Evolutionary conservation across 1,140 invertebrate species (phyloP), one percentile per base, ranked within the genome.

Genomic region (Neodiprion lecontei): DNA sequence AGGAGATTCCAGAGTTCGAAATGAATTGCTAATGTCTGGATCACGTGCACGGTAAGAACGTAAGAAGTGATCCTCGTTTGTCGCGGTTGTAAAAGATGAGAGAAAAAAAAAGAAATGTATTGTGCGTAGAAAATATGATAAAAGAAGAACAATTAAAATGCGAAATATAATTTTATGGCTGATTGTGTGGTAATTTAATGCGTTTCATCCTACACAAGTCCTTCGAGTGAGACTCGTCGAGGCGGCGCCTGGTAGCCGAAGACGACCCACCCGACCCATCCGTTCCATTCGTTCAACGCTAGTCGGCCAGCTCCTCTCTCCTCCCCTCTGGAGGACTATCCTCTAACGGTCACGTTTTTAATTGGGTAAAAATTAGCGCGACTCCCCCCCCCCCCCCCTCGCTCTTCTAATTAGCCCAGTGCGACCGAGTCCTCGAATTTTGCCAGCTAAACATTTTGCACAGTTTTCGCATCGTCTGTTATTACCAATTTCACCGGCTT

Each of bases 101-200:
- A 40, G 28, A 40, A 4, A 40, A 40, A 40, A 40, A 40, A 40
- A 40, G 5, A 5, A 40, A 4, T 40, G 28, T 40, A 40, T 40
- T 40, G 2, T 40, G 28, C 28, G 28, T 40, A 5, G 28, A 40
- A 40, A 40, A 40, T 40, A 40, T 3, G 28, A 40, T 40, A 5
- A 40, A 40, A 40, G 28, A 40, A 40, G 5, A 40, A 40, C 28
- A 40, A 40, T 40, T 40, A 40, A 40, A 4, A 40, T 40, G 28
- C 28, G 2, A 40, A 40, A 40, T 40, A 79, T 79, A 66, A 70
- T 21, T 81, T 82, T 80, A 79, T 82, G 75, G 79, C 80, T 79
- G 79, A 82, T 82, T 82, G 79, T 82, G 78, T 80, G 80, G 75
- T 81, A 81, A 81, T 81, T 78, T 75, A 67, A 72, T 66, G 47